Evolutionary conservation across 2,113 vertebrate species (phyloP), one percentile per base, ranked within the genome.

Genomic region (Urocynchramus pylzowi): DNA sequence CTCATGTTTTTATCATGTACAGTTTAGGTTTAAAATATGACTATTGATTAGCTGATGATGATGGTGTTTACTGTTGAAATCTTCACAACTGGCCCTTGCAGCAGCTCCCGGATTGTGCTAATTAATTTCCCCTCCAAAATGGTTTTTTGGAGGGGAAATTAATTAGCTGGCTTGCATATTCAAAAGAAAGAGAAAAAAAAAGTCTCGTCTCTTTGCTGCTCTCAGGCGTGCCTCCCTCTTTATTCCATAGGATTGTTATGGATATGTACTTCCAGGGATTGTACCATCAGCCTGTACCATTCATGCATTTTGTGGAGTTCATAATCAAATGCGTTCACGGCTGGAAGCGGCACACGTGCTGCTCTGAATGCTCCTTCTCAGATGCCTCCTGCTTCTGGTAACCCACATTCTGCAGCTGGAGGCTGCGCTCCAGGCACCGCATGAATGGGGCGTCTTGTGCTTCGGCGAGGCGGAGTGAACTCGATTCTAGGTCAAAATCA

Each of bases 401-500:
- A 88, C 95, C 93, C 95, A 95, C 76, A 78, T 96, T 95, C 90
- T 78, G 94, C 96, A 97, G 96, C 87, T 94, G 90, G 95, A 88
- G 90, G 88, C 90, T 88, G 84, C 0, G 9, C 91, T 91, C 64
- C 3, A n/a, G 83, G 92, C 17, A 1, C 74, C 1, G 7, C 77
- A 74, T 96, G 93, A 96, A 95, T 96, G 92, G 86, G 2, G 17
- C 0, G 9, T 31, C 88, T 96, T 96, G 96, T 96, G 73, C 71
- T 89, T 13, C 85, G 30, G 61, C 1, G 1, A 42, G 76, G 73
- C 61, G 0, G 52, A 28, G 64, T 42, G 89, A 93, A 90, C 91
- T 91, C 17, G 24, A 76, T 96, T 96, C 86, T 84, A 47, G 93
- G 95, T 95, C 94, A 96, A 18, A 96, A 93, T 93, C 69, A 89